These are phyloP conservation scores for Yponomeuta malinellus DNA, from an alignment of 2,888 invertebrate genomes.

Conservation along the genomic window DNA sequence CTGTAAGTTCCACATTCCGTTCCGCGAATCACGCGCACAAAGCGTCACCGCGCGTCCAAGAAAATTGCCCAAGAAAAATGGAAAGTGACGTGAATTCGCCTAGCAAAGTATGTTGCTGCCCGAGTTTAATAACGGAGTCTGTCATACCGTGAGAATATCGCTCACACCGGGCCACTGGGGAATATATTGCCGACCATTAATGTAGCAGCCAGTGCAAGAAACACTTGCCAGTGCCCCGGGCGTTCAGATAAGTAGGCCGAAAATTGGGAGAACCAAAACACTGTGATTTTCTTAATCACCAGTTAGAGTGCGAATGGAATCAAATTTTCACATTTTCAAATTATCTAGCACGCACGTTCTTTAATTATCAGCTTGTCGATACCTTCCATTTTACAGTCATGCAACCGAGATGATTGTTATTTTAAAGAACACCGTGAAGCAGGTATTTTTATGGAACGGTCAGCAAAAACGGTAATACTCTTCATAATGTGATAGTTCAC, in stretches of 20 bases:
- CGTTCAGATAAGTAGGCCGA: neutral
- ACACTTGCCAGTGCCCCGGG: slow-evolving; percentile 1
- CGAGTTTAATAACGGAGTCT: slow-evolving; percentile 46
- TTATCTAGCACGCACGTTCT: neutral
- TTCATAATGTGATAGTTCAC: neutral
- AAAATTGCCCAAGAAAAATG: slow-evolving; percentile 69
- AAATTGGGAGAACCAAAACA: neutral
- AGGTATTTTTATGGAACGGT: neutral
- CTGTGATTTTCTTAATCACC: slow-evolving; percentile 1
- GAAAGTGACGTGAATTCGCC: slow-evolving; percentile 71
- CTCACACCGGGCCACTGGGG: slow-evolving; percentile 31
- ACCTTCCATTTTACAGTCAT: neutral
- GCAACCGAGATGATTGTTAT: neutral
- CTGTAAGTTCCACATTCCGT: slow-evolving; percentile 50
- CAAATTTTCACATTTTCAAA: slow-evolving; percentile 3
- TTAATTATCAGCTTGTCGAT: neutral
- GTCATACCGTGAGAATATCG: slow-evolving; percentile 50
- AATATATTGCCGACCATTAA: slow-evolving; percentile 40
- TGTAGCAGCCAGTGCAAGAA: neutral
- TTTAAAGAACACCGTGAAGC: neutral
- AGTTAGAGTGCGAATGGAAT: neutral
- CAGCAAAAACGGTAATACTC: neutral
- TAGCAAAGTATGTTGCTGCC: slow-evolving; percentile 60
- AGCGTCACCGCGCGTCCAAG: slow-evolving; percentile 37
- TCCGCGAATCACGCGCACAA: slow-evolving; percentile 45